Base-by-base conservation (phyloP, 2,888 invertebrate species). In the Corbicula japonica region DNA sequence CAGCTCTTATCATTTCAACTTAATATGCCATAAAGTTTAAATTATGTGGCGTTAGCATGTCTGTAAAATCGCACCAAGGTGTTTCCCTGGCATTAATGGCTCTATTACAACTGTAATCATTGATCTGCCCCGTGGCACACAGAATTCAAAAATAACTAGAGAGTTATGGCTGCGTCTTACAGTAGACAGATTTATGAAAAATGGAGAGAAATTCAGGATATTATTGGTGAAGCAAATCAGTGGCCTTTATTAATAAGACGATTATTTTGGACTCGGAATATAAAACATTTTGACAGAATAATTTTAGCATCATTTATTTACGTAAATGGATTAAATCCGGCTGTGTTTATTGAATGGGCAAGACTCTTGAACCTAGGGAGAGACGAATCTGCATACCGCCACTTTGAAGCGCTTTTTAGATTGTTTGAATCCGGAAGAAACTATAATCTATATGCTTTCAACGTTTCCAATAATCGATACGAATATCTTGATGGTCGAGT, bases 271-370 rank as follows among this genome's bases (percentile, higher is more conserved):
- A 23, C 23, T 3, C 23, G 28, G n/a, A 50, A 50, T 3, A 2
- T 23, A 50, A 50, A 15, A 4, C 23, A 50, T 4, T 50, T 50
- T 12, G 12, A 60, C 15, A 38, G 38, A n/a, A 60, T 23, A 21
- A 5, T 60, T 35, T 21, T 60, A n/a, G n/a, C 35, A 6, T 21
- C 61, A 15, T 61, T 61, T 41, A 4, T 34, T 34, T 60, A 60
- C 26, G 60, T 60, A 2, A 60, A 60, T 35, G 60, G 60, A 6
- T 60, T 60, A n/a, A 35, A 34, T 21, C 60, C 60, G 8, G 34
- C 10, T n/a, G 3, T 60, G 2, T 34, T 60, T 23, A 2, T 60
- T 60, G 35, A 60, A 38, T 60, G 60, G 60, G n/a, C n/a, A n/a
- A n/a, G n/a, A n/a, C n/a, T n/a, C n/a, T n/a, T n/a, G n/a, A n/a